A percentile compares a stretch with the other conserved stretches of the same genome.
phyloP scores from a whole-genome alignment of 2,113 vertebrate genomes.

The Chauna torquata region DNA sequence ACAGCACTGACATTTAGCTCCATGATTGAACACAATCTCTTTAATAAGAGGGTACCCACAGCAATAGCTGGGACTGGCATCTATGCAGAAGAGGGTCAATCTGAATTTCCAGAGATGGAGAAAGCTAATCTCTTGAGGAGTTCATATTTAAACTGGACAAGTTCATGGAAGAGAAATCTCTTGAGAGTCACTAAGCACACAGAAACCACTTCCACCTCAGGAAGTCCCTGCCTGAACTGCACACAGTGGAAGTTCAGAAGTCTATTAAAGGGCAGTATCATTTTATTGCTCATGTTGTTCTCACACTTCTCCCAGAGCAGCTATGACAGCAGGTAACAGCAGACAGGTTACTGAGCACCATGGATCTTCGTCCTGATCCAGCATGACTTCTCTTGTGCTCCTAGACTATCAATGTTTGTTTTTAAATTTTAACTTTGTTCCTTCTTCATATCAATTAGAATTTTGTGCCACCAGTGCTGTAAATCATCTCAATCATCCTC shows the following conservation, averaged over 20 bases:
- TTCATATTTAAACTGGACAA: not conserved
- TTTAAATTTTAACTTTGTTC: not conserved
- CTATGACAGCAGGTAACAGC: not conserved
- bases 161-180: not conserved
- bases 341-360: not conserved
- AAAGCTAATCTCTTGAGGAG: not conserved
- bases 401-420: not conserved
- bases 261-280: not conserved
- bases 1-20: not conserved
- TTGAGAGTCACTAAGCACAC: not conserved
- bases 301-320: not conserved
- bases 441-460: not conserved
- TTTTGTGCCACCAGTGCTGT: not conserved
- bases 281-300: not conserved
- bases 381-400: not conserved
- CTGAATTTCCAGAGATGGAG: not conserved
- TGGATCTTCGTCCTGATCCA: not conserved
- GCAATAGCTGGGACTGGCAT: not conserved
- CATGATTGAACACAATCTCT: not conserved
- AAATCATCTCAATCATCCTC: constrained; percentile 30
- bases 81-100: not conserved
- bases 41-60: not conserved
- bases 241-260: not conserved
- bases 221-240: not conserved
- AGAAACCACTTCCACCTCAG: not conserved